These are phyloP conservation scores for Catocala sponsa DNA, from an alignment of 2,888 invertebrate species.

Conservation along the genomic window DNA sequence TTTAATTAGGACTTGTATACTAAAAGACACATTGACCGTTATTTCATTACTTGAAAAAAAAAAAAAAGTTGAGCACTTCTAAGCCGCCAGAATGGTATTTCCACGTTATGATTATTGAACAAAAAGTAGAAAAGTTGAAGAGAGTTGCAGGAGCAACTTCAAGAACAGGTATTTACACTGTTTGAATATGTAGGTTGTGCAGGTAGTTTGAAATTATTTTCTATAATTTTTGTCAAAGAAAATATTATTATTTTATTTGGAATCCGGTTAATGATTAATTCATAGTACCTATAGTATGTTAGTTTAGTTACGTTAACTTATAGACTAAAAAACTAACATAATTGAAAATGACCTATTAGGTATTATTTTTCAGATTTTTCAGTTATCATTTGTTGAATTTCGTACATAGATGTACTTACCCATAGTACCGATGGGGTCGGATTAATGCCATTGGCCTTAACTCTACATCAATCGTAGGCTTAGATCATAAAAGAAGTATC, in stretches of 20 bases:
- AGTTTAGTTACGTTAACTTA: too few relatives aligned
- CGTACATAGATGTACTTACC: too few relatives aligned
- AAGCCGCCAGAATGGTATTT: constrained; percentile 58
- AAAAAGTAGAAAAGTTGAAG: constrained; percentile 87
- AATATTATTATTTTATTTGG: constrained; percentile 29
- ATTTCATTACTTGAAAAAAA: constrained; percentile 15
- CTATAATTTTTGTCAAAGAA: constrained; percentile 54
- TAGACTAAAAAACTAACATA: too few relatives aligned
- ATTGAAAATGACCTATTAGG: too few relatives aligned
- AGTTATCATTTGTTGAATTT: too few relatives aligned
- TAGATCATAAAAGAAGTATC: too few relatives aligned
- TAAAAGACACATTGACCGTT: neutral
- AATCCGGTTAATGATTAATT: constrained; percentile 1
- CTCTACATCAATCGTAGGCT: too few relatives aligned
- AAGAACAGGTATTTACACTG: constrained; percentile 87
- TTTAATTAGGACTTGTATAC: too few relatives aligned
- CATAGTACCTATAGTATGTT: too few relatives aligned
- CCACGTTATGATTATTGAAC: constrained; percentile 86
- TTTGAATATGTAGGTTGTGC: constrained; percentile 84
- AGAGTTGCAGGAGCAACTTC: constrained; percentile 87
- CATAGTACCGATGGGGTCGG: too few relatives aligned
- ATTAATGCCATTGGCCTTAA: too few relatives aligned
- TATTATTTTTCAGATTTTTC: too few relatives aligned
- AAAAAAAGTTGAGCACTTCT: constrained; percentile 31
- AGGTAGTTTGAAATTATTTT: constrained; percentile 74